Evolutionary conservation across 2,797 vertebrate genomes (phyloP), one percentile per base, ranked within the genome.

Genomic region (Garrulus glandarius): DNA sequence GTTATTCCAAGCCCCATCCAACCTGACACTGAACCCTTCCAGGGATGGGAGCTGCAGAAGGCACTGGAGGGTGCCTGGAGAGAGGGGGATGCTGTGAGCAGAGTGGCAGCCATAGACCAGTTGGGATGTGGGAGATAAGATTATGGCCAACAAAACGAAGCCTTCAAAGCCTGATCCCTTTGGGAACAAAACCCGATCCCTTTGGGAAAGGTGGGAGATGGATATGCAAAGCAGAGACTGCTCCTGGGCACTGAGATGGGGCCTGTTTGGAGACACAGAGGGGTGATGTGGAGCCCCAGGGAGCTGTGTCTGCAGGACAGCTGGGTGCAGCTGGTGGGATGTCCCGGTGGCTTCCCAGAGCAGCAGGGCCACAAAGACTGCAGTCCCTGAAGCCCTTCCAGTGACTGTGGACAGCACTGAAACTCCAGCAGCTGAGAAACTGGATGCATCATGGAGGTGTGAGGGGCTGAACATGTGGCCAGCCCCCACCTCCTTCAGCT

Each of bases 341-440:
- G 6, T 46, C 13, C n/a, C 61, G 72, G n/a, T 85, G 67, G 27
- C 64, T 88, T 65, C 44, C 36, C 57, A 37, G 50, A 7, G 36
- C 69, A 19, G n/a, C 2, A 1, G 30, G 32, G 59, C 84, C 85
- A 47, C 24, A 22, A 9, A 17, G 34, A 26, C 56, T 60, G 75
- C 44, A n/a, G 43, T 4, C 15, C 71, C 32, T 9, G 5, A 15
- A 36, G 36, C 49, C 69, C 26, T 61, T 41, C 37, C 84, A 23
- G 63, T 2, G 10, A 1, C 43, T 1, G 1, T 12, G 27, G 9
- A 1, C 30, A 30, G 53, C 39, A 5, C 7, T 1, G 4, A 34
- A 68, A 64, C 41, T 32, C 52, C 67, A 47, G 63, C 61, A 50
- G 49, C 43, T 0, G 1, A 41, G 75, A 11, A 34, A 21, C n/a